phyloP scores from a whole-genome alignment of 2,113 vertebrate genomes.

The Oncorhynchus kisutch region DNA sequence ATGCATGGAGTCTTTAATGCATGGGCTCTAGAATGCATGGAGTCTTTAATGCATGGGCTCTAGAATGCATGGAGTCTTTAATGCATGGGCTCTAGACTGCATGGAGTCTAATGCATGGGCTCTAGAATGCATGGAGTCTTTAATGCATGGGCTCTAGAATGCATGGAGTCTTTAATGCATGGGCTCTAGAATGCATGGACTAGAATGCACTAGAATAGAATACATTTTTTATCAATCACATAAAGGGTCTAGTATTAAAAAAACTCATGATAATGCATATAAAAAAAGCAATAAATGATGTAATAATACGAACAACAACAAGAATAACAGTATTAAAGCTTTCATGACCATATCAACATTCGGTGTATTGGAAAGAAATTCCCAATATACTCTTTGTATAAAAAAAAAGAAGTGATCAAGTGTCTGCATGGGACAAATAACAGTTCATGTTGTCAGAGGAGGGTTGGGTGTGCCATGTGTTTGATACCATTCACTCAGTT shows the following conservation, averaged over 20 bases:
- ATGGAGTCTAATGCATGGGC: too few species aligned
- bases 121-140: too few species aligned
- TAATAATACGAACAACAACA: constrained; percentile 51
- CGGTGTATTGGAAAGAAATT: constrained; percentile 73
- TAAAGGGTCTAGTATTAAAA: constrained; percentile 37
- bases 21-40: too few species aligned
- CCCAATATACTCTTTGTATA: constrained; percentile 80
- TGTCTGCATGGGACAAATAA: constrained; percentile 81
- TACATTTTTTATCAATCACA: constrained; percentile 48
- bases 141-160: not conserved
- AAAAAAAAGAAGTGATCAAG: constrained; percentile 86
- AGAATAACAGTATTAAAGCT: constrained; percentile 74
- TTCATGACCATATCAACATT: constrained; percentile 77
- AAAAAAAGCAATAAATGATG: constrained; percentile 33
- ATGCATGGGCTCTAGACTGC: too few species aligned
- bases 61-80: too few species aligned
- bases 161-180: not conserved
- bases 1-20: too few species aligned
- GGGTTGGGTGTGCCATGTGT: constrained; percentile 1
- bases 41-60: too few species aligned
- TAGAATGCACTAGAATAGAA: constrained; percentile 12
- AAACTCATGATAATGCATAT: not conserved
- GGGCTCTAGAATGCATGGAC: too few species aligned
- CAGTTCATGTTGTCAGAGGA: constrained; percentile 53
- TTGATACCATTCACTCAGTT: too few species aligned